Evolutionary conservation across 2,113 vertebrate genomes (phyloP), one percentile per base, ranked within the genome.

Genomic region (Capreolus pygargus): DNA sequence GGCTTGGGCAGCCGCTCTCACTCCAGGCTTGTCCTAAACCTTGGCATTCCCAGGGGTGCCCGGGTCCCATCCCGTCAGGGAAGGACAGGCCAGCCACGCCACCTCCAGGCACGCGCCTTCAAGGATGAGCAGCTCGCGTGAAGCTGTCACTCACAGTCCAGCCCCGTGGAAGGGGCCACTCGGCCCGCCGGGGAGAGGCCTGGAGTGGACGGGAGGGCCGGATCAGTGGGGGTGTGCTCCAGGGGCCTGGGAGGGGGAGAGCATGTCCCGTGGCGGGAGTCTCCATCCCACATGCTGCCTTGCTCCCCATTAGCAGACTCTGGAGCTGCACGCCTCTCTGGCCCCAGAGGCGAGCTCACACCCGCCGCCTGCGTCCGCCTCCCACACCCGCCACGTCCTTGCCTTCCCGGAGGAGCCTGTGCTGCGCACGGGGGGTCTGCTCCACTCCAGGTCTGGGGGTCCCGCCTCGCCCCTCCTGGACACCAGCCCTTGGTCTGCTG

Each of bases 201-300:
- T 1, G 33, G 27, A 52, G 15, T 7, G 6, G 43, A 4, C 1
- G 10, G 21, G 8, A 39, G 23, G 1, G 9, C 0, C 0, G 1
- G 39, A 60, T 15, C n/a, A 2, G 12, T 14, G 30, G 12, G 15
- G 30, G 21, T 15, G 23, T 1, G 7, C 21, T 16, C 10, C 1
- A 43, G 52, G 19, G 23, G 58, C 5, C 43, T 2, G 43, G 11
- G 61, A n/a, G 4, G 15, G 3, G 15, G 30, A 17, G 15, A 16
- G 60, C 15, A 0, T 3, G 0, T 33, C 30, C 61, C 1, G 0
- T 4, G 30, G 61, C 7, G 3, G 33, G 61, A 33, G 33, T 17
- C 76, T 2, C 64, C 64, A 36, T 70, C n/a, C 64, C 64, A 21
- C 2, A 1, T 6, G n/a, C 64, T 70, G n/a, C 67, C 67, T 39